Conservation (phyloP, 2,113 vertebrate species). For the Propithecus coquereli region DNA sequence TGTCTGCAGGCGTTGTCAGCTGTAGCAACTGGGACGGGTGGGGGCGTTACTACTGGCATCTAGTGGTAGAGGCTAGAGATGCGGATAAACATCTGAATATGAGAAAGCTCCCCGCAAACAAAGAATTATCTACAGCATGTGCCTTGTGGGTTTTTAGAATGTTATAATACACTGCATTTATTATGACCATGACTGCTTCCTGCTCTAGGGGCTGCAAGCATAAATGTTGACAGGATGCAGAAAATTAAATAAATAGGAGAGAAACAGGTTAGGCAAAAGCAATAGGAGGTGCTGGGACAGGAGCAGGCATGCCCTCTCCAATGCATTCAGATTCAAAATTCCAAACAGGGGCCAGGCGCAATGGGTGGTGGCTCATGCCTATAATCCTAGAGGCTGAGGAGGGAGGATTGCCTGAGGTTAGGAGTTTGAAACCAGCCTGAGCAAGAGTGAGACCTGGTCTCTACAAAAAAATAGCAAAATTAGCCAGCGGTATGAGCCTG, state of each 20-base stretch:
- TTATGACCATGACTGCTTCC: fast-evolving
- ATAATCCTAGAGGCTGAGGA: too few relatives aligned
- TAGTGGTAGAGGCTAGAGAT: not conserved
- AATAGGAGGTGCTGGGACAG: not conserved
- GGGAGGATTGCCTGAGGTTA: too few relatives aligned
- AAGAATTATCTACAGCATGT: not conserved
- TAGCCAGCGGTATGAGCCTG: too few relatives aligned
- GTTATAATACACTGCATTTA: not conserved
- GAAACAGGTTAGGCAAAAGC: not conserved
- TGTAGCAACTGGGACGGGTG: not conserved
- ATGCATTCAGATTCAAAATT: not conserved
- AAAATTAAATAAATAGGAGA: not conserved
- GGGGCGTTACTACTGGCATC: not conserved
- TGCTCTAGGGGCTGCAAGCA: too few relatives aligned
- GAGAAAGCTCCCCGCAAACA: not conserved
- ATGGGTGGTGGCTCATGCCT: too few relatives aligned
- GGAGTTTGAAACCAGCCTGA: too few relatives aligned
- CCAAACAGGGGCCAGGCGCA: not conserved
- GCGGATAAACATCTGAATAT: not conserved
- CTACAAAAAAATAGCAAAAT: too few relatives aligned
- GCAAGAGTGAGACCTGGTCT: too few relatives aligned
- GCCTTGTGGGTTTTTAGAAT: not conserved
- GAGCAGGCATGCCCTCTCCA: not conserved
- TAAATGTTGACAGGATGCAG: not conserved
- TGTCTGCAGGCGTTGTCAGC: not conserved